These are phyloP conservation scores for Hipparchia sbordonii DNA, from an alignment of 2,888 invertebrate genomes.

Conservation along the genomic window DNA sequence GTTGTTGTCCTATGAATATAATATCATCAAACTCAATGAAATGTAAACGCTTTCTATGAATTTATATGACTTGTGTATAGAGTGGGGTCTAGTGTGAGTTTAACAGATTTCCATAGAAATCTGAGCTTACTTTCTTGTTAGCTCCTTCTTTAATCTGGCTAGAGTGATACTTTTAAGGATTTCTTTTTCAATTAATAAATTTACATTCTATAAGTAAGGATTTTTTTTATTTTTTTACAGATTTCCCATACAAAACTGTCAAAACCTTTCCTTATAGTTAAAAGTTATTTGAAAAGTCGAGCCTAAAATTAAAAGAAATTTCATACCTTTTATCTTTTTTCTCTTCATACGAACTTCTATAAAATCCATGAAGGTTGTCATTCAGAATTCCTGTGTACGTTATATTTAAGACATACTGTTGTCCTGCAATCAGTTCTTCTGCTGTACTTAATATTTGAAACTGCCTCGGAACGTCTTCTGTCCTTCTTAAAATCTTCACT, in stretches of 20 bases:
- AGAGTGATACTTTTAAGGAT: too few relatives aligned
- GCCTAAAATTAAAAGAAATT: neutral
- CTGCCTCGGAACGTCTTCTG: slow-evolving; percentile 84
- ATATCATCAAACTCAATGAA: too few relatives aligned
- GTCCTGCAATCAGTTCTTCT: slow-evolving; percentile 81
- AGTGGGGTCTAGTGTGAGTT: too few relatives aligned
- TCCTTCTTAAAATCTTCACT: slow-evolving; percentile 62
- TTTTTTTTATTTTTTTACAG: neutral
- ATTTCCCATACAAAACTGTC: too few relatives aligned
- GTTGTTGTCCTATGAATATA: too few relatives aligned
- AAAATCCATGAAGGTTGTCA: slow-evolving; percentile 91
- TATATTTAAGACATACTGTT: slow-evolving; percentile 86
- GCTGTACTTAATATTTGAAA: slow-evolving; percentile 87
- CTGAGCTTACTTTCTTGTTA: too few relatives aligned
- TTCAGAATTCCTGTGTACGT: slow-evolving; percentile 88
- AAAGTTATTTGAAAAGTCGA: neutral
- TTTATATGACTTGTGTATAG: too few relatives aligned
- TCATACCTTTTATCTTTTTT: slow-evolving; percentile 86
- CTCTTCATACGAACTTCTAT: slow-evolving; percentile 89
- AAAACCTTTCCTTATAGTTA: neutral
- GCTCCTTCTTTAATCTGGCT: too few relatives aligned
- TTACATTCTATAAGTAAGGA: neutral
- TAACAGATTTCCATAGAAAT: neutral
- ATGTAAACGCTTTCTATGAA: too few relatives aligned
- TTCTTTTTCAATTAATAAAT: too few relatives aligned